These are phyloP conservation scores for Clarias fuscus DNA, from an alignment of 2,797 vertebrate species.

Conservation along the genomic window DNA sequence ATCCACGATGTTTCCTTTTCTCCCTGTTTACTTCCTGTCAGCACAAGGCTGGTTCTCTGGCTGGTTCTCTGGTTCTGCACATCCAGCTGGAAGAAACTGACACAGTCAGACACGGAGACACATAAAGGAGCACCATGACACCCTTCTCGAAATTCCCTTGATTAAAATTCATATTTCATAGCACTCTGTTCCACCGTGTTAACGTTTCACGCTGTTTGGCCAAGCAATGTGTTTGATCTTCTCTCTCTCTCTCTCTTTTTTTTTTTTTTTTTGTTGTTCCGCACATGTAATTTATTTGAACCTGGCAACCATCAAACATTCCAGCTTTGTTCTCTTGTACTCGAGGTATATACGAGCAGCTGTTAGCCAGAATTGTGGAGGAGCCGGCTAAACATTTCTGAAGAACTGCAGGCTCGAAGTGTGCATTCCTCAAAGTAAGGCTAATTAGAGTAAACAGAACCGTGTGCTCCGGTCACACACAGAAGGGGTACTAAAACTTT, in stretches of 20 bases:
- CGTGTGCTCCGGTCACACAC: background rate
- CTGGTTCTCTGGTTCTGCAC: constrained; percentile 47
- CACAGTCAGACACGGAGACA: background rate
- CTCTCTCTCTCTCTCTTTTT: constrained; percentile 14
- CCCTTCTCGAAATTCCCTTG: background rate
- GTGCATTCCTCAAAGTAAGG: constrained; percentile 29
- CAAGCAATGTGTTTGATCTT: background rate
- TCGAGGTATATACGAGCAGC: constrained; percentile 34
- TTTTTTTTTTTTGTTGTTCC: no score
- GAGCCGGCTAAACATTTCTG: constrained; percentile 46
- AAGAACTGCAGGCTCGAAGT: constrained; percentile 20
- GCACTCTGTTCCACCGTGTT: background rate
- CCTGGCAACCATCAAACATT: constrained; percentile 48
- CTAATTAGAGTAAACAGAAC: constrained; percentile 15
- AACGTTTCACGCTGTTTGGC: constrained; percentile 1
- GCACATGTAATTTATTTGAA: constrained; percentile 36
- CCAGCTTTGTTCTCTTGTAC: constrained; percentile 42
- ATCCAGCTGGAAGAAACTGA: background rate
- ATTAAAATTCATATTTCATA: constrained; percentile 11
- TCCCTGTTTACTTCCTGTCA: constrained; percentile 23
- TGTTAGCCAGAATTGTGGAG: constrained; percentile 36
- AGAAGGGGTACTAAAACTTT: background rate
- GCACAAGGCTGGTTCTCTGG: constrained; percentile 59
- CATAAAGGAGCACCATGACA: background rate
- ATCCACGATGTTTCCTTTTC: constrained; percentile 31